phyloP scores from a whole-genome alignment of 2,888 invertebrate genomes.

The Melanotus villosus region DNA sequence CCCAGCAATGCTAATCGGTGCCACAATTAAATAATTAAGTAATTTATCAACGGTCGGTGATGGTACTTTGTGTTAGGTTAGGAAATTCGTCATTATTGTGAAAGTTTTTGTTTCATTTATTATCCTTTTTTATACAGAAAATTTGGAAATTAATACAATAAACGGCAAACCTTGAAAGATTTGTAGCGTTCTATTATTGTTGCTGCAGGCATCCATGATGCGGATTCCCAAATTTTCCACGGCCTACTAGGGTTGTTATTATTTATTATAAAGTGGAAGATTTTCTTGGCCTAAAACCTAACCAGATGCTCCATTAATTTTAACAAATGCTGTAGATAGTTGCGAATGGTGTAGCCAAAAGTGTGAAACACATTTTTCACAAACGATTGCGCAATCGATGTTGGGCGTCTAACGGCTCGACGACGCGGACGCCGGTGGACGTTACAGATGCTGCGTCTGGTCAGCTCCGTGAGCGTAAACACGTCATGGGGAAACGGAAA shows the following conservation, averaged over 20 bases:
- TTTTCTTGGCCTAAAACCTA: too few relatives aligned
- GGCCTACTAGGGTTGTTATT: too few relatives aligned
- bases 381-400: constrained; percentile 11
- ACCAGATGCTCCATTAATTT: background rate
- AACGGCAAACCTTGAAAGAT: too few relatives aligned
- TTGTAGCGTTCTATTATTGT: too few relatives aligned
- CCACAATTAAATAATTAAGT: constrained; percentile 34
- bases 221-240: too few relatives aligned
- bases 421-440: constrained; percentile 6
- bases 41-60: constrained; percentile 2
- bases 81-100: too few relatives aligned
- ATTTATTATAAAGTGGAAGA: too few relatives aligned
- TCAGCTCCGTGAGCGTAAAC: constrained; percentile 21
- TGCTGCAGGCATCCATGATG: too few relatives aligned
- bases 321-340: background rate
- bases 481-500: constrained; percentile 25
- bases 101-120: too few relatives aligned
- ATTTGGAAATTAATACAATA: too few relatives aligned
- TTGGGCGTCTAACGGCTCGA: constrained; percentile 8
- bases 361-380: constrained; percentile 9
- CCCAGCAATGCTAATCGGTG: constrained; percentile 35
- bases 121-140: too few relatives aligned
- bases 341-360: constrained; percentile 4
- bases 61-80: constrained; percentile 12
- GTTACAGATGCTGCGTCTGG: constrained; percentile 20